These are phyloP conservation scores for Boulengeromyrus knoepffleri DNA, from an alignment of 2,113 vertebrate genomes.

Conservation along the genomic window DNA sequence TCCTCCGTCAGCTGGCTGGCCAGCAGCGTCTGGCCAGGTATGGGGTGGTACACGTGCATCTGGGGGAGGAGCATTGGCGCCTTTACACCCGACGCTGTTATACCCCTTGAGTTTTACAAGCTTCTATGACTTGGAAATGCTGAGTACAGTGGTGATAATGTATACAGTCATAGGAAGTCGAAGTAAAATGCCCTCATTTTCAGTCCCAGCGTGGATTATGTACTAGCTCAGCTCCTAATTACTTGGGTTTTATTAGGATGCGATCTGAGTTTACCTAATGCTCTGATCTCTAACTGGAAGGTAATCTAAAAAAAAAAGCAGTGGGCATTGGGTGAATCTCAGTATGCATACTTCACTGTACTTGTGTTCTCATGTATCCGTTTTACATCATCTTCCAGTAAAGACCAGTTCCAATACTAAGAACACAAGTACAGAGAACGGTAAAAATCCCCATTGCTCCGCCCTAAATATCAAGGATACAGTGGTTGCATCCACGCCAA, in stretches of 20 bases:
- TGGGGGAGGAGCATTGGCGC: conserved; percentile 21
- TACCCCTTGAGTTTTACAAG: background rate
- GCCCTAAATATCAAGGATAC: background rate
- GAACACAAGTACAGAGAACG: background rate
- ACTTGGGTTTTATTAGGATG: background rate
- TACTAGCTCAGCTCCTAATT: background rate
- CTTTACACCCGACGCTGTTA: background rate
- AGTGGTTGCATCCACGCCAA: background rate
- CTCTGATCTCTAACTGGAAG: background rate
- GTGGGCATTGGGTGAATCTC: background rate
- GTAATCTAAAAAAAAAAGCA: background rate
- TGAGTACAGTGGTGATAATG: background rate
- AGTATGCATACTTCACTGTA: background rate
- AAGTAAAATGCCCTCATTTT: background rate
- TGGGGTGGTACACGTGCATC: conserved; percentile 83
- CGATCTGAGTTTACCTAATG: background rate
- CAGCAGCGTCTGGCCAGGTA: conserved; percentile 88
- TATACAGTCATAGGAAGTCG: background rate
- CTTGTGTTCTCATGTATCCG: too few relatives aligned
- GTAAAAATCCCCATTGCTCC: background rate
- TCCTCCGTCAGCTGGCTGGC: conserved; percentile 96
- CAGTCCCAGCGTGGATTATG: background rate
- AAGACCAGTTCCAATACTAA: too few relatives aligned
- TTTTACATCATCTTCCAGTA: too few relatives aligned
- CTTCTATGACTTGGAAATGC: background rate